These are phyloP conservation scores for Merops nubicus DNA, from an alignment of 2,113 vertebrate genomes.

Conservation along the genomic window DNA sequence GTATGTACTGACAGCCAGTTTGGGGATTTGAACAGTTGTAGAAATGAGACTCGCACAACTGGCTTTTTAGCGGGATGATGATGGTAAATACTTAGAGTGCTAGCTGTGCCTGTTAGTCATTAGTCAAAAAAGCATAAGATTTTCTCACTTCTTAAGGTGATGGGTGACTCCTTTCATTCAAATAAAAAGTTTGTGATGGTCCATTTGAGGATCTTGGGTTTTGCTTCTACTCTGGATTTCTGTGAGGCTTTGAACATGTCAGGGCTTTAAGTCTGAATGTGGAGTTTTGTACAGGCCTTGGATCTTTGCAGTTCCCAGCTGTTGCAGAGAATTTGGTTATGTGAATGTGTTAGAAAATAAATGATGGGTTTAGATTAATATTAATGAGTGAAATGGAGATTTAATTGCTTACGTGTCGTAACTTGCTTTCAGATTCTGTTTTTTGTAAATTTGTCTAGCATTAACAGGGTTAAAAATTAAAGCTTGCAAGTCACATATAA, in stretches of 20 bases:
- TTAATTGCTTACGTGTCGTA: background rate
- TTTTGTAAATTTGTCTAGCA: background rate
- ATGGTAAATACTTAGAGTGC: background rate
- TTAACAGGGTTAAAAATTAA: slow-evolving; percentile 45
- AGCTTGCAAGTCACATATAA: slow-evolving; percentile 12
- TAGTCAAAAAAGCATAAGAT: background rate
- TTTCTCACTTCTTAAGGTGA: background rate
- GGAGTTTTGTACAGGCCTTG: background rate
- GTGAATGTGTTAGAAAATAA: background rate
- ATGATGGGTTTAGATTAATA: background rate
- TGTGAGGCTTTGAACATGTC: background rate
- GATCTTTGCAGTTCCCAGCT: background rate
- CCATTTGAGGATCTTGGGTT: background rate
- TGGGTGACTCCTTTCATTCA: background rate
- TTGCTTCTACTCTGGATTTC: background rate
- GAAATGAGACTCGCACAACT: background rate
- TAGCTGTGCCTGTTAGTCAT: background rate
- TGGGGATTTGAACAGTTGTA: background rate
- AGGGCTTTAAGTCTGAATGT: background rate
- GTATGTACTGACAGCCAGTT: background rate
- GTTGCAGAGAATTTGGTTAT: background rate
- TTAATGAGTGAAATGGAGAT: slow-evolving; percentile 32
- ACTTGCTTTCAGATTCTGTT: slow-evolving; percentile 1
- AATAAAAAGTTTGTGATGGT: background rate
- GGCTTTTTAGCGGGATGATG: background rate